Evolutionary conservation across 2,888 invertebrate genomes (phyloP), one percentile per base, ranked within the genome.

Genomic region (Protophormia terraenovae): DNA sequence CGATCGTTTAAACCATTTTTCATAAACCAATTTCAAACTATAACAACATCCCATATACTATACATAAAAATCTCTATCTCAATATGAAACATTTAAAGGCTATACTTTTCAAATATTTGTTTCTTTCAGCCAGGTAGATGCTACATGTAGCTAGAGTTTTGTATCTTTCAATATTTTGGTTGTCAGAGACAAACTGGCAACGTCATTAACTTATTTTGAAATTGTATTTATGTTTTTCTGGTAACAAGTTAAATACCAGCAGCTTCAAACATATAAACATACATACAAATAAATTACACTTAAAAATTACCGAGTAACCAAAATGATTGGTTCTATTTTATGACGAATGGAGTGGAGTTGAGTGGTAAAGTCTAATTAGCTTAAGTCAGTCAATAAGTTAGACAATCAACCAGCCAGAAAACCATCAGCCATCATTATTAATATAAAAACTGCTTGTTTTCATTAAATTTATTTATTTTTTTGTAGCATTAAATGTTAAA

Each of bases 121-220:
- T 85, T 71, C 41, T 45, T 12, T 32, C 53, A 38, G 38, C 4
- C 47, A 47, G 47, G 47, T 47, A 47, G 47, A n/a, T n/a, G 0
- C 7, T 32, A 32, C 86, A 88, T 88, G 67, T 77, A 86, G 84
- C 41, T 69, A 83, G 87, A 47, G 60, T 83, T 75, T 85, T 58
- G 85, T 85, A 79, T 79, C 29, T 86, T 45, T 45, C 22, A 7
- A 50, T 22, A 29, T 27, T 77, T 60, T 47, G 12, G 73, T 84
- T 66, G 84, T 83, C 80, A 86, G 90, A 90, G 90, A 90, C 90
- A 88, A 89, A 88, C 90, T 89, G 90, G 90, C 90, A 89, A 77
- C 89, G 87, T 88, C 89, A 89, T 90, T 89, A 89, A 88, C 55
- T 84, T 38, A 38, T 19, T 60, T 32, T 4, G 16, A 58, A 35